Base-by-base conservation (phyloP, 1,140 invertebrate species). In the Frieseomelitta varia region DNA sequence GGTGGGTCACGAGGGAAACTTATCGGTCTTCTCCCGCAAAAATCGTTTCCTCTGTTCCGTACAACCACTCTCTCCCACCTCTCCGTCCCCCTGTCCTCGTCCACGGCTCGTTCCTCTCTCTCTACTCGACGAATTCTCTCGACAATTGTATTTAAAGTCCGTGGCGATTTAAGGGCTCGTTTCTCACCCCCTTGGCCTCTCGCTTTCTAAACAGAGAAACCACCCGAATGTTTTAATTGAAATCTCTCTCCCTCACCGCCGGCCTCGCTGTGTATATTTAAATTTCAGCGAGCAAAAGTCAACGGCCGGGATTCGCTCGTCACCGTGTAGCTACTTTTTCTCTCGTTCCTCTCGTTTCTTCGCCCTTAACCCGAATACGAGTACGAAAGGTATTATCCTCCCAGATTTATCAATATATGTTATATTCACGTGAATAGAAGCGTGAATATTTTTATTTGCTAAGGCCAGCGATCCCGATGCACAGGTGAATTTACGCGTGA, bases 1-100 rank as follows among this genome's bases (percentile, higher is more conserved):
- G 81, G 58, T 86, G 89, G 87, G 87, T 85, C 85, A 87, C 78
- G 85, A 75, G 87, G 88, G 77, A 85, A 88, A 90, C 85, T 90
- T 89, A 90, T 90, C 82, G 88, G 85, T 80, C 82, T 88, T 89
- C 87, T 79, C 72, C 80, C 71, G 72, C 71, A 75, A 81, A 85
- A 85, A 85, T 85, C 78, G 76, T 79, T 81, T 39, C 69, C 68
- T 30, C 39, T 47, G 39, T 8, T 47, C 39, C 6, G 6, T 47
- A 8, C 39, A 47, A 47, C 39, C 39, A 0, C 10, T 27, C 56
- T 67, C 27, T 58, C 17, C 34, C 30, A 6, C n/a, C 53, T 12
- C 10, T 17, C 27, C 2, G n/a, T 14, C 15, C 4, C 2, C 10
- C 6, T 0, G 8, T 15, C n/a, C 10, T 17, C 12, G 8, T 17